Base-by-base conservation (phyloP, 1,140 invertebrate genomes). In the Aradophagus sp. region DNA sequence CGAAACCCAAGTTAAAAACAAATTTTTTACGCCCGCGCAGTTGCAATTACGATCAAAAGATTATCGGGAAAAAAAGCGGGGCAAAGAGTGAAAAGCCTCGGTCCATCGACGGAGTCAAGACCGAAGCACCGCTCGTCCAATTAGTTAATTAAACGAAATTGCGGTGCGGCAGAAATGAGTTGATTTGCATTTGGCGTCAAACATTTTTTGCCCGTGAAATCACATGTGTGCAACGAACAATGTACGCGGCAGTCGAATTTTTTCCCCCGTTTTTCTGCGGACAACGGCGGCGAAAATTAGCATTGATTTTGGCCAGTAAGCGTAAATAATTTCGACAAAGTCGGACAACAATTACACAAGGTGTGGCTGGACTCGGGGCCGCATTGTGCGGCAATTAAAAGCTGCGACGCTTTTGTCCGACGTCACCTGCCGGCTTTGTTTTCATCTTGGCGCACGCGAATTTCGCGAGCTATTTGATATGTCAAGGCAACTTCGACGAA, bases 311-410 rank as follows among this genome's bases (percentile, higher is more conserved):
- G 72, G 52, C 65, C 77, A 79, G 45, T 47, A 56, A 73, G 73
- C 71, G 77, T 81, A 55, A 83, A 61, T 82, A 82, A 83, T 78
- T 26, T 31, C 50, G 36, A 56, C 63, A 73, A 66, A 67, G 69
- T 26, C 47, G 38, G 61, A 67, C 48, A 62, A 76, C 77, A 80
- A 79, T 76, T 69, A 73, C 71, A 63, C 66, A 78, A 83, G 80
- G 82, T 83, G 81, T 83, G 80, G 77, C 75, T 50, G 15, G 71
- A 50, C 61, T 65, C 53, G 42, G 44, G 42, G 44, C 19, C 56
- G 27, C 67, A 82, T 84, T 84, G 82, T 85, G 53, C 61, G 38
- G 77, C 80, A 84, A 84, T 85, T 85, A 85, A 84, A 84, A 79
- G 79, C 79, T 70, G 66, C 74, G 68, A 77, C 56, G 70, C 69